These are phyloP conservation scores for Harpagifer antarcticus DNA, from an alignment of 2,797 vertebrate genomes.

Conservation along the genomic window DNA sequence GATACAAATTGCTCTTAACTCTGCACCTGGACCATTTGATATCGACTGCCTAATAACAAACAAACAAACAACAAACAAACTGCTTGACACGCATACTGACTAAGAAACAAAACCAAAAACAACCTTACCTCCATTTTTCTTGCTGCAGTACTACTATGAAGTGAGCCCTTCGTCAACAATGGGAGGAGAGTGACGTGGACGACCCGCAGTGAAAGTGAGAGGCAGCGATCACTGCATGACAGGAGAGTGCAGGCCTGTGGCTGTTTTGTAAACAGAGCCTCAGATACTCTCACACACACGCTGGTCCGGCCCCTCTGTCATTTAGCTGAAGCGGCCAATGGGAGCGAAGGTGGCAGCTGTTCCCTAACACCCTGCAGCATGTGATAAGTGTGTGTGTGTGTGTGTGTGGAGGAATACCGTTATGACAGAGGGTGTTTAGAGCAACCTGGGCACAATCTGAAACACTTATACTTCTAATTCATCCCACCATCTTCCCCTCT, in stretches of 20 bases:
- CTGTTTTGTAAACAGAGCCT: constrained; percentile 82
- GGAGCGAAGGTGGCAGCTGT: constrained; percentile 56
- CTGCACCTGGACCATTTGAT: background rate
- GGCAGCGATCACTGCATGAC: constrained; percentile 52
- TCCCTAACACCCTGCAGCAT: constrained; percentile 56
- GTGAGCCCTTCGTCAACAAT: background rate
- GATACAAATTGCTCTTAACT: background rate
- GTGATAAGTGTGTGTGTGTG: constrained; percentile 24
- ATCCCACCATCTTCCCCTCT: background rate
- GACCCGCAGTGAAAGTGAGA: constrained; percentile 24
- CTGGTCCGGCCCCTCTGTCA: constrained; percentile 44
- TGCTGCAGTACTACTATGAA: background rate
- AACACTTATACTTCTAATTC: background rate
- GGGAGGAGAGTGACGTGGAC: constrained; percentile 12
- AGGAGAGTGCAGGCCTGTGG: constrained; percentile 47
- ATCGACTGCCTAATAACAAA: background rate
- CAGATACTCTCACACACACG: constrained; percentile 57
- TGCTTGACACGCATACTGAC: background rate
- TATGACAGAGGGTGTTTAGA: constrained; percentile 5
- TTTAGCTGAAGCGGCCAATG: constrained; percentile 59
- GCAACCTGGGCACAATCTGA: background rate
- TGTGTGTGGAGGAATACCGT: constrained; percentile 24
- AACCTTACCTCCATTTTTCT: constrained; percentile 77
- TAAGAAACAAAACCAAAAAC: background rate
- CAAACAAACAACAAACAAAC: background rate